Evolutionary conservation across 2,797 vertebrate species (phyloP).

Genomic region (Helarctos malayanus): DNA sequence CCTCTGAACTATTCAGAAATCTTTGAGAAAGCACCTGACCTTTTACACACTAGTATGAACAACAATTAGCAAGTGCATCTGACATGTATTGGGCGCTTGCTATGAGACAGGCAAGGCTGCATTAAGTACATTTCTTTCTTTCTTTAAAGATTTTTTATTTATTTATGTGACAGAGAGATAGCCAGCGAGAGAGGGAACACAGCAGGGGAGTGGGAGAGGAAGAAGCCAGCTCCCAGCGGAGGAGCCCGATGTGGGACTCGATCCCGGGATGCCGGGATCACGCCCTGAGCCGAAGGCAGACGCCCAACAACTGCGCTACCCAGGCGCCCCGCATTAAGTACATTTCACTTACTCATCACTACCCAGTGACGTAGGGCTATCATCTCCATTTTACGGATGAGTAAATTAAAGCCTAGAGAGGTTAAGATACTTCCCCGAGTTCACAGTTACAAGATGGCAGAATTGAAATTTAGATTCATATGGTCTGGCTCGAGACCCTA

Average conservation of each 20-base stretch:
- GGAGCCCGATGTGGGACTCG: too few species aligned
- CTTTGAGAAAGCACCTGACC: not conserved
- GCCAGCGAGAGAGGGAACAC: too few species aligned
- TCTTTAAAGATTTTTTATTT: too few species aligned
- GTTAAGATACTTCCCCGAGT: not conserved
- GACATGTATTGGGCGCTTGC: not conserved
- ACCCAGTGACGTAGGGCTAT: not conserved
- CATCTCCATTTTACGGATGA: not conserved
- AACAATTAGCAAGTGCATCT: not conserved
- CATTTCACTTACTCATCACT: not conserved
- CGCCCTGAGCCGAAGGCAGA: too few species aligned
- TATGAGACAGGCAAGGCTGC: not conserved
- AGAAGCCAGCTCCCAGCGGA: too few species aligned
- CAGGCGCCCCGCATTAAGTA: not conserved
- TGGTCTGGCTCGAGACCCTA: not conserved
- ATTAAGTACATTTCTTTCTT: not conserved
- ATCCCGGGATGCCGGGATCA: too few species aligned
- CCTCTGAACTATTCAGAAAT: not conserved
- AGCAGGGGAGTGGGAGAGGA: too few species aligned
- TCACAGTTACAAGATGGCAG: not conserved
- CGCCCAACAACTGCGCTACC: too few species aligned
- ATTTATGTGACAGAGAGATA: too few species aligned
- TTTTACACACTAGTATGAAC: not conserved
- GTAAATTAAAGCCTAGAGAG: not conserved
- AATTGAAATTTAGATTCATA: slow-evolving; percentile 12